A percentile compares a stretch with the other conserved stretches of the same genome.
phyloP scores from a whole-genome alignment of 2,888 invertebrate genomes.

The Drosophila tanythrix region DNA sequence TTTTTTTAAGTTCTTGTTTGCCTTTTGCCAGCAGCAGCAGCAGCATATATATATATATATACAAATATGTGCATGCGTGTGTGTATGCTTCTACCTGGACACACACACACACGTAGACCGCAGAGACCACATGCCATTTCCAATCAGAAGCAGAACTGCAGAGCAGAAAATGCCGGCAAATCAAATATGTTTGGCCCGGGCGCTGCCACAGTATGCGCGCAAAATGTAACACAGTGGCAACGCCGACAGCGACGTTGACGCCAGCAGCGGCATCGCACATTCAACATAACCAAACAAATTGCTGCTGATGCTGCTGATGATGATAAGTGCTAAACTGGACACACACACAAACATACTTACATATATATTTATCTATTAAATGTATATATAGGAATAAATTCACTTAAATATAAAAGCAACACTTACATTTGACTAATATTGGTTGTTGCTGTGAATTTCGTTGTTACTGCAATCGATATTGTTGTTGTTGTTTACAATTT shows the following conservation, averaged over 20 bases:
- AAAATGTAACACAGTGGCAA: constrained; percentile 64
- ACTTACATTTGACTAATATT: constrained; percentile 54
- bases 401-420: constrained; percentile 18
- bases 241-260: constrained; percentile 61
- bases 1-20: constrained; percentile 57
- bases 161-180: constrained; percentile 60
- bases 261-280: constrained; percentile 51
- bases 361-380: background rate
- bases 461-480: constrained; percentile 29
- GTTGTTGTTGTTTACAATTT: constrained; percentile 30
- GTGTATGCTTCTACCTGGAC: constrained; percentile 49
- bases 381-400: background rate
- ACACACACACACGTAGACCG: constrained; percentile 28
- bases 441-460: constrained; percentile 41
- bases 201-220: constrained; percentile 56
- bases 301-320: constrained; percentile 32
- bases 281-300: constrained; percentile 74
- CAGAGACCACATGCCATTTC: constrained; percentile 60
- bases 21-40: constrained; percentile 43
- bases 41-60: constrained; percentile 13
- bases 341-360: background rate
- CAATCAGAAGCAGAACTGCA: constrained; percentile 61
- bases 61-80: constrained; percentile 15
- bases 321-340: constrained; percentile 33
- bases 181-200: constrained; percentile 54